Conservation (phyloP, 2,797 vertebrate species). For the Schizopygopsis malacanthus region DNA sequence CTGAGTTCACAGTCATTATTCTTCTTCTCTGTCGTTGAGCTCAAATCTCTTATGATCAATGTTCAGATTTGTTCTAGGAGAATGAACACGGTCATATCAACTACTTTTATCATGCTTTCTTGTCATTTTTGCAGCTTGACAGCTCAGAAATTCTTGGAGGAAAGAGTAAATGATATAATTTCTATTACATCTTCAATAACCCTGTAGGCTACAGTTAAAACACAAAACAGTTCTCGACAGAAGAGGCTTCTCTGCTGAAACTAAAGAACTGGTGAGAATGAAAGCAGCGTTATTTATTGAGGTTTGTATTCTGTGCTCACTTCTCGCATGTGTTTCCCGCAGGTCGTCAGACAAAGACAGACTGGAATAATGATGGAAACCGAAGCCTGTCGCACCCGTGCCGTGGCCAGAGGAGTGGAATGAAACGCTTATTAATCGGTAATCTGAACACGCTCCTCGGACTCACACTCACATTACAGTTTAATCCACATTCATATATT, state of each 20-base stretch:
- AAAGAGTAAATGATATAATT: not conserved
- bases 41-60: not conserved
- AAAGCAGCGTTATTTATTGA: not conserved
- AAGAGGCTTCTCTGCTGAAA: not conserved
- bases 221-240: not conserved
- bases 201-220: not conserved
- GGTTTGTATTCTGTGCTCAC: not conserved
- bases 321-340: not conserved
- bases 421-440: slow-evolving; percentile 32
- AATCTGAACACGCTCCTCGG: slow-evolving; percentile 34
- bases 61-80: not conserved
- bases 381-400: not conserved
- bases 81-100: not conserved
- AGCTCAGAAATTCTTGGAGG: not conserved
- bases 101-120: not conserved
- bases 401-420: not conserved
- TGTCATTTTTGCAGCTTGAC: not conserved
- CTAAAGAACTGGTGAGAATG: not conserved
- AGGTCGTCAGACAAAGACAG: not conserved
- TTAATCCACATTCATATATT: slow-evolving; percentile 40
- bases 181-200: not conserved
- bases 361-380: not conserved
- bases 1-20: not conserved
- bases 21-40: not conserved
- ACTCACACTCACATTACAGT: slow-evolving; percentile 22